Percentiles rank a stretch among this genome's conserved stretches.
Evolutionary conservation across 2,888 invertebrate species (phyloP).

Genomic region (Coleophora deauratella): DNA sequence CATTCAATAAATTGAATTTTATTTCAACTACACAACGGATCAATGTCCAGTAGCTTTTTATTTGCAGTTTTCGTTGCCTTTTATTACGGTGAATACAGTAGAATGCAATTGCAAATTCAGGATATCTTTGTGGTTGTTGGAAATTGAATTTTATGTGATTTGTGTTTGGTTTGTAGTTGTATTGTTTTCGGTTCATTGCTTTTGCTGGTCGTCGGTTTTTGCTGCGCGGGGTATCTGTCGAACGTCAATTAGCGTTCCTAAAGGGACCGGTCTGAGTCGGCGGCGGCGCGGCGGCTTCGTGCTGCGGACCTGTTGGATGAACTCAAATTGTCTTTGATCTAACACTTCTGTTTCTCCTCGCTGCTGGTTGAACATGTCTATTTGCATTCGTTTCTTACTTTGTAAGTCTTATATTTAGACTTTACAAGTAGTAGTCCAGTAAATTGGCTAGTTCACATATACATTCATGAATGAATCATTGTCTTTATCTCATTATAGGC

Average conservation of each 20-base stretch:
- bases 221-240: conserved; percentile 35
- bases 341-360: conserved; percentile 29
- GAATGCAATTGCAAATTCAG: conserved; percentile 48
- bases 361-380: conserved; percentile 26
- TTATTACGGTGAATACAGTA: conserved; percentile 37
- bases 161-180: conserved; percentile 29
- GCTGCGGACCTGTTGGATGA: conserved; percentile 32
- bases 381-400: conserved; percentile 23
- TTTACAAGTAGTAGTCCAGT: too few relatives aligned
- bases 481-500: too few relatives aligned
- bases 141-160: conserved; percentile 40
- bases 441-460: too few relatives aligned
- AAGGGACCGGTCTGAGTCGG: conserved; percentile 47
- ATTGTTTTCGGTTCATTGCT: conserved; percentile 25
- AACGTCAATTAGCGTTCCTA: conserved; percentile 59
- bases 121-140: conserved; percentile 23
- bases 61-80: conserved; percentile 39
- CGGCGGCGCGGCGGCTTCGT: conserved; percentile 29
- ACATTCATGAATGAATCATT: too few relatives aligned
- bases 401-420: too few relatives aligned
- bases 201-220: conserved; percentile 29
- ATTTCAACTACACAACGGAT: conserved; percentile 56
- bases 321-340: conserved; percentile 28
- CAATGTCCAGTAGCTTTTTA: conserved; percentile 52
- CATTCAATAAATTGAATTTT: conserved; percentile 67